Base-by-base conservation (phyloP, 2,113 vertebrate species). In the Tenrec ecaudatus region DNA sequence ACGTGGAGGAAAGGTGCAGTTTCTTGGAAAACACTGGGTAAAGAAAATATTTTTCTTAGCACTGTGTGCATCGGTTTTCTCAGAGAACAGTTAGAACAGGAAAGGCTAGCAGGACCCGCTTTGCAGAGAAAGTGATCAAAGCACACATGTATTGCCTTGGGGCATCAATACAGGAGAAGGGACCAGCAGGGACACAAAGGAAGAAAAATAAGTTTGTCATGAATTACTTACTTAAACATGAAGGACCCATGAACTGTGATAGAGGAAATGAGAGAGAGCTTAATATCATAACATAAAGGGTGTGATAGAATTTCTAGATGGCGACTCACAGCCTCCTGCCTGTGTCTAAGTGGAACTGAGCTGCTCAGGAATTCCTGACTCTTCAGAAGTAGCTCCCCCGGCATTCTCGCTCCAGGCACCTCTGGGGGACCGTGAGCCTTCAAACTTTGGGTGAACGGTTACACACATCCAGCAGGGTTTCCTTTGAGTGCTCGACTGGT, bases 41-140 rank as follows among this genome's bases (percentile, higher is more conserved):
- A 88, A 96, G 69, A 91, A 90, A 89, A 88, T 92, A 86, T 95
- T 94, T 94, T 94, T 85, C 88, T 96, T 87, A 64, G 92, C 88
- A 91, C 1, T 3, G 62, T 78, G 57, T 20, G 14, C 16, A 80
- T 95, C 64, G 82, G 92, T 92, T 96, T 92, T 94, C 87, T 96
- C 38, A 76, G 38, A 25, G 22, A 73, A 90, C 93, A 95, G 40
- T 29, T 64, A 87, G 66, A 29, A 78, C 62, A 68, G 25, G 47
- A 40, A 84, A 86, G 27, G 19, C 47, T 38, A 91, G 17, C 69
- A 57, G 6, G 73, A 31, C 36, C 64, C 27, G 82, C 88, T 53
- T 91, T 88, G 40, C 82, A 57, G 62, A 77, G 60, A 25, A 15
- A n/a, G 31, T 76, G 88, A 89, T 68, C 69, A 80, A 94, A 90